A percentile compares a stretch with the other conserved stretches of the same genome.
phyloP scores from a whole-genome alignment of 2,888 invertebrate genomes.

The Cyaniris semiargus region DNA sequence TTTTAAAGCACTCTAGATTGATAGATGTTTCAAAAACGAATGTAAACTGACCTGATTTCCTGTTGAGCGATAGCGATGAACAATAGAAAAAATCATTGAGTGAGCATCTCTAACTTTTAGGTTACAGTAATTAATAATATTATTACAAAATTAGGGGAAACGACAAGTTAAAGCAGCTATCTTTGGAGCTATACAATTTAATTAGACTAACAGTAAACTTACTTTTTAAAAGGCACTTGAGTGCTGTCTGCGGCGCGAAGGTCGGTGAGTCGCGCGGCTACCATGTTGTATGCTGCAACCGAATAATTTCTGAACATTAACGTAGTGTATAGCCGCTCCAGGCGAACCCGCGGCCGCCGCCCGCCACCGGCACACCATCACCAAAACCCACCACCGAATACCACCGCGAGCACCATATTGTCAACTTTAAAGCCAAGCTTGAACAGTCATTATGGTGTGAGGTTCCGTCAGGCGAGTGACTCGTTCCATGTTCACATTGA shows the following conservation, averaged over 20 bases:
- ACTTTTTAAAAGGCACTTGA: slow-evolving; percentile 99
- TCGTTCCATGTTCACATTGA: background rate
- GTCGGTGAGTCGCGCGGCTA: slow-evolving; percentile 97
- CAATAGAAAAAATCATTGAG: background rate
- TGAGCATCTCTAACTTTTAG: background rate
- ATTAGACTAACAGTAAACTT: slow-evolving; percentile 72
- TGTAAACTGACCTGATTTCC: slow-evolving; percentile 71
- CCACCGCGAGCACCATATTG: slow-evolving; percentile 71
- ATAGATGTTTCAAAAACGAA: background rate
- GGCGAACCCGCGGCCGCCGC: slow-evolving; percentile 45
- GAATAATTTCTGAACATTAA: slow-evolving; percentile 84
- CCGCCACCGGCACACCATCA: slow-evolving; percentile 47
- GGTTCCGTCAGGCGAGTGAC: background rate
- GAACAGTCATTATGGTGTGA: slow-evolving; percentile 47
- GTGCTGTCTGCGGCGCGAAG: slow-evolving; percentile 96
- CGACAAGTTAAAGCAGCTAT: too few relatives aligned
- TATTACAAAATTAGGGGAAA: background rate
- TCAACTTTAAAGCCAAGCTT: slow-evolving; percentile 62
- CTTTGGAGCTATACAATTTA: background rate
- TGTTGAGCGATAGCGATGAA: slow-evolving; percentile 45
- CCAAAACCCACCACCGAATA: slow-evolving; percentile 48
- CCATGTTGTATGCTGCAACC: slow-evolving; percentile 98
- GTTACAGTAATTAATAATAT: background rate
- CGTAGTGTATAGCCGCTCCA: slow-evolving; percentile 58
- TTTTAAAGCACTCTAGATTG: background rate